Conservation (phyloP, 2,888 invertebrate species). For the Eupelmus urozonus region DNA sequence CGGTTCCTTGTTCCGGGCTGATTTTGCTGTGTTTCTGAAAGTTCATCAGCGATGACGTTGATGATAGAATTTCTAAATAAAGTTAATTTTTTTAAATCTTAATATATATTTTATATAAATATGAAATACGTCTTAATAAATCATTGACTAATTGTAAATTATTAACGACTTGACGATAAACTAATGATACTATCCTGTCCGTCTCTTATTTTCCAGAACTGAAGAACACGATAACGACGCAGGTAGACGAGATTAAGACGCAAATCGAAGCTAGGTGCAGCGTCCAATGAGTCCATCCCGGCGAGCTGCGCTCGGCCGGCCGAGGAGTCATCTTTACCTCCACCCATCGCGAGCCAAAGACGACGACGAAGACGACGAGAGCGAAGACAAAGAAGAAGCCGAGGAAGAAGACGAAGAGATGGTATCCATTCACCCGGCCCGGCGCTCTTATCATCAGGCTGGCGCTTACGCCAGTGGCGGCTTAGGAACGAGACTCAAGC, state of each 20-base stretch:
- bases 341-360: slow-evolving; percentile 46
- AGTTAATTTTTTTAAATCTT: too few species aligned
- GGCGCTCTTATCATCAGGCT: slow-evolving; percentile 7
- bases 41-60: too few species aligned
- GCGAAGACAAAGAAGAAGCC: slow-evolving; percentile 53
- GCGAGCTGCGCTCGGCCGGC: slow-evolving; percentile 43
- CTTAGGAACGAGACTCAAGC: slow-evolving; percentile 11
- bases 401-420: slow-evolving; percentile 38
- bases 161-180: too few species aligned
- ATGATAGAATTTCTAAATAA: too few species aligned
- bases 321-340: slow-evolving; percentile 45
- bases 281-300: slow-evolving; percentile 88
- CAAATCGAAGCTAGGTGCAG: slow-evolving; percentile 98
- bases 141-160: background rate
- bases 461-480: background rate
- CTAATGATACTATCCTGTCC: background rate
- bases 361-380: slow-evolving; percentile 55
- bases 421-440: slow-evolving; percentile 26
- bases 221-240: slow-evolving; percentile 98
- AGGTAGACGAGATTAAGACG: slow-evolving; percentile 97
- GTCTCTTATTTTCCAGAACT: slow-evolving; percentile 84
- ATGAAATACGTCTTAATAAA: slow-evolving; percentile 1
- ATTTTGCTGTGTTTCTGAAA: too few species aligned
- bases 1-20: too few species aligned
- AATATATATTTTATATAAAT: too few species aligned